Base-by-base conservation (phyloP, 2,888 invertebrate genomes). In the Blera fallax region DNA sequence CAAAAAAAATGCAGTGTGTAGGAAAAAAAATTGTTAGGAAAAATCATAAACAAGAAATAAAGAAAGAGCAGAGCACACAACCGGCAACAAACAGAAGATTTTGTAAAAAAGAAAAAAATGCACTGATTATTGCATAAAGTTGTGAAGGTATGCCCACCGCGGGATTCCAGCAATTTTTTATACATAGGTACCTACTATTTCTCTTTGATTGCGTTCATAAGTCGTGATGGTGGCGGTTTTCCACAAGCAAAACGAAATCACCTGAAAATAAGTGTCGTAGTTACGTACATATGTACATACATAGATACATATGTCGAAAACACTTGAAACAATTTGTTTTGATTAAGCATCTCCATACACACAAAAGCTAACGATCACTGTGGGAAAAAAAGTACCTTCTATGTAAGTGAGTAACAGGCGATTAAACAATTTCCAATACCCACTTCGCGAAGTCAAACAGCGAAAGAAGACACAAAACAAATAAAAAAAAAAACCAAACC, bases 11-110 rank as follows among this genome's bases (percentile, higher is more conserved):
- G 32, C 14, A 3, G 65, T 34, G n/a, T 29, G 37, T 40, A 67
- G 11, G 37, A 37, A 73, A 54, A 50, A 72, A 83, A 67, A 67
- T 27, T 62, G 67, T 73, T 40, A 72, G 67, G 67, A 56, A 69
- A 79, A 74, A 69, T 79, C 73, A 69, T 73, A 74, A 79, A 74
- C 60, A 79, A 74, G 70, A 84, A 52, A 58, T 58, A 77, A 48
- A 54, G 43, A 70, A 37, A 62, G 29, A 69, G 48, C 37, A 18
- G n/a, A 24, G 24, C 24, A 4, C 50, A 29, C 40, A 43, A 69
- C 58, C 67, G 62, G 60, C 73, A 58, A 81, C 58, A 69, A n/a
- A 45, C 62, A 73, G 32, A 62, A 52, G 50, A 69, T 54, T 21
- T 29, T 76, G 54, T 77, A 62, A 81, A 70, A 54, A 69, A 56